phyloP scores from a whole-genome alignment of 2,113 vertebrate species.

The Ginglymostoma cirratum region DNA sequence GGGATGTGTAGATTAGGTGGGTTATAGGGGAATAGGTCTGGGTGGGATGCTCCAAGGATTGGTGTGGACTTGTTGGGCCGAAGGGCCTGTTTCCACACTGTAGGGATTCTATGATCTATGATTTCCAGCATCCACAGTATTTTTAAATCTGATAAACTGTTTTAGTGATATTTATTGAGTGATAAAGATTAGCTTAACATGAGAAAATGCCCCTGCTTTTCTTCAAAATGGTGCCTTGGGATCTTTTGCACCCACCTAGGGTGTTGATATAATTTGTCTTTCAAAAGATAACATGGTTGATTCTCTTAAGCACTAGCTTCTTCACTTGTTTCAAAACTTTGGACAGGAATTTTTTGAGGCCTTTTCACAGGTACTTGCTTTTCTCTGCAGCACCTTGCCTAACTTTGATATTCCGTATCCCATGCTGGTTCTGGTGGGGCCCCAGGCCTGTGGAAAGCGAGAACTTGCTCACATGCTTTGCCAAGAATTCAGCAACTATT shows the following conservation, averaged over 20 bases:
- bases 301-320: background rate
- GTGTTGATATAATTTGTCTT: background rate
- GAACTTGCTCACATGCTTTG: constrained; percentile 76
- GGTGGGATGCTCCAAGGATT: too few relatives aligned
- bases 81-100: too few relatives aligned
- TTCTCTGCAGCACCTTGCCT: constrained; percentile 65
- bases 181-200: background rate
- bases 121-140: too few relatives aligned
- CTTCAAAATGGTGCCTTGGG: background rate
- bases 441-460: constrained; percentile 74
- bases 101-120: too few relatives aligned
- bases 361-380: constrained; percentile 37
- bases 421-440: constrained; percentile 79
- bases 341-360: background rate
- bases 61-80: too few relatives aligned
- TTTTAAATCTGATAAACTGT: background rate
- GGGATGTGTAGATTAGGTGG: too few relatives aligned
- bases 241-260: background rate
- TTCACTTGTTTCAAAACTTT: background rate
- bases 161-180: background rate
- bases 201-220: background rate
- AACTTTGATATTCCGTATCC: constrained; percentile 68
- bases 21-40: too few relatives aligned
- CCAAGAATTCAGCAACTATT: constrained; percentile 68
- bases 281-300: too few relatives aligned